Percentiles rank a stretch among this genome's conserved stretches.
These are phyloP conservation scores for Lepus oiostolus DNA, from an alignment of 2,797 vertebrate genomes.

Conservation along the genomic window DNA sequence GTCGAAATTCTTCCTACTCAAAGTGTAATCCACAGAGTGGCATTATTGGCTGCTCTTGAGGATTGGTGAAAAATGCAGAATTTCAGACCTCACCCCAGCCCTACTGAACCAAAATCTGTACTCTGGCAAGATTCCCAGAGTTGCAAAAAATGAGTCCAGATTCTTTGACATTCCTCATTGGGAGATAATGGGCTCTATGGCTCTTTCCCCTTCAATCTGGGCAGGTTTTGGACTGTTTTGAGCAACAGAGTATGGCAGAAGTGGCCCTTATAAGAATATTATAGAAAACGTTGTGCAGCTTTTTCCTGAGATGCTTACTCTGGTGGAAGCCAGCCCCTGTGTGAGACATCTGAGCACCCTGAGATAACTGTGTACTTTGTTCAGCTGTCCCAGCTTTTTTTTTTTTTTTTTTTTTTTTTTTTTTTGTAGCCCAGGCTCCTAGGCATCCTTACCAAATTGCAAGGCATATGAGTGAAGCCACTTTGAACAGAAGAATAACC, in stretches of 20 bases:
- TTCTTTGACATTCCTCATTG: not conserved
- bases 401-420: no score
- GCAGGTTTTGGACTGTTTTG: not conserved
- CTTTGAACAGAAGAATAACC: not conserved
- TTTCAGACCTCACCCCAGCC: not conserved
- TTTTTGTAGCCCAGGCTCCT: not conserved
- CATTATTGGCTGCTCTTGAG: not conserved
- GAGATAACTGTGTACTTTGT: not conserved
- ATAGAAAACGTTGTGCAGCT: not conserved
- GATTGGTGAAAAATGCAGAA: not conserved
- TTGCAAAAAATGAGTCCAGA: not conserved
- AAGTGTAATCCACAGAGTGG: not conserved
- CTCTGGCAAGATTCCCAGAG: not conserved
- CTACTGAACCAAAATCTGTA: not conserved
- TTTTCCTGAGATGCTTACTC: not conserved
- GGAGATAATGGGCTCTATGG: not conserved
- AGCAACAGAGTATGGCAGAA: not conserved
- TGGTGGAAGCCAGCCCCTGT: not conserved
- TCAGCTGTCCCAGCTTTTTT: not conserved
- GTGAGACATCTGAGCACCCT: not conserved
- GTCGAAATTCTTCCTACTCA: not conserved
- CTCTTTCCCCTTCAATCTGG: not conserved
- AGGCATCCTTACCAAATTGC: not conserved
- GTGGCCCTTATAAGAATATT: not conserved
- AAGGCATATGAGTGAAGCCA: not conserved